Base-by-base conservation (phyloP, 1,140 invertebrate genomes). In the Aphis gossypii region DNA sequence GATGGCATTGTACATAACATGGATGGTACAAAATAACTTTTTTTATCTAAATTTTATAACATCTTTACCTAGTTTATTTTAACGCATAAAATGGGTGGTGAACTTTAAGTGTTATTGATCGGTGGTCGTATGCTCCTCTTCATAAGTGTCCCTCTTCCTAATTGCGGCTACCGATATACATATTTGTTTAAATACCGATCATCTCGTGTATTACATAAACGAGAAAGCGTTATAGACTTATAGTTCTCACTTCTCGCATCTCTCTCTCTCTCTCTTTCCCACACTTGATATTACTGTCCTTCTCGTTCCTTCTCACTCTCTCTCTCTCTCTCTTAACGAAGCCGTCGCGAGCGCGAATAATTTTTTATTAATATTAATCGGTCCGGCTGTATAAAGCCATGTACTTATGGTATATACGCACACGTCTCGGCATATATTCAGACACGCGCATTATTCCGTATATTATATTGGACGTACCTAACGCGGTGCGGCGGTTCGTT, bases 311-410 rank as follows among this genome's bases (percentile, higher is more conserved):
- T 60, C 56, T 60, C 20, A 20, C 56, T 60, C 56, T 60, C 56
- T 25, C 54, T 25, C 23, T 56, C 4, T 21, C 56, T 60, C 11
- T 68, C 60, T n/a, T 14, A 5, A 30, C 30, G 8, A 25, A 60
- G 30, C 56, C 25, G 56, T 60, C 56, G 56, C 56, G 11, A 68
- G 60, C 60, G 60, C n/a, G 30, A 68, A 68, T 68, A 68, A 68
- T 68, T n/a, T 68, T 68, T 68, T n/a, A 68, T n/a, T 68, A 68
- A n/a, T 76, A 76, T 76, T 76, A 76, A 76, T 76, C 60, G 30
- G 60, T 20, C 60, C 60, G 30, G 8, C 60, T 76, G n/a, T 76
- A 18, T 76, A 68, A 68, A n/a, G 60, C 1, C 30, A n/a, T 68
- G 30, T 5, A 68, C 30, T 68, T 20, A n/a, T n/a, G 30, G 60